These are phyloP conservation scores for Myotis pilosus DNA, from an alignment of 2,797 vertebrate genomes.

Conservation along the genomic window DNA sequence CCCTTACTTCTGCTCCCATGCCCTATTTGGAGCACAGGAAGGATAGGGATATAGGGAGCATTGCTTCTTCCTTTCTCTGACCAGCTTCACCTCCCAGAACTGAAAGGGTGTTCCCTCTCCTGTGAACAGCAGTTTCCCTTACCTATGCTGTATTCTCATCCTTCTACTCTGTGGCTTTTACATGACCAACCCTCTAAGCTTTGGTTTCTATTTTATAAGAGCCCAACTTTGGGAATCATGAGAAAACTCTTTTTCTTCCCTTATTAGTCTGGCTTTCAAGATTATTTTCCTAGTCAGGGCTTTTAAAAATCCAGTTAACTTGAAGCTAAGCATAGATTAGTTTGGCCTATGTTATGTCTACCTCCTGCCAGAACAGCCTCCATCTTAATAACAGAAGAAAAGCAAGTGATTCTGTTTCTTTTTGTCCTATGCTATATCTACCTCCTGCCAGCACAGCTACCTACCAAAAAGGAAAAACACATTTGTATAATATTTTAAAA, in stretches of 20 bases:
- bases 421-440: too few species aligned
- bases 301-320: conserved; percentile 20
- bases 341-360: neutral
- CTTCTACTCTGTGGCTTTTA: neutral
- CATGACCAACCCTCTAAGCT: neutral
- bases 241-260: neutral
- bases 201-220: conserved; percentile 46
- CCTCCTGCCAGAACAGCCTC: neutral
- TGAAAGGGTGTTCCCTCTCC: neutral
- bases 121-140: neutral
- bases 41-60: neutral
- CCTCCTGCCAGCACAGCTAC: neutral
- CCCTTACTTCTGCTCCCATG: neutral
- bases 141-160: neutral
- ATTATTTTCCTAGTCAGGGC: neutral
- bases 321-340: conserved; percentile 21
- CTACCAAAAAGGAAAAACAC: neutral
- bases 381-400: conserved; percentile 24
- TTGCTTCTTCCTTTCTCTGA: neutral
- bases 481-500: conserved; percentile 47
- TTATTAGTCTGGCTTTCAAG: conserved; percentile 4
- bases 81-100: neutral
- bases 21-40: neutral
- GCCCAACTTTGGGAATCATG: neutral
- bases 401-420: neutral